These are phyloP conservation scores for Pangasius mekongensis DNA, from an alignment of 2,797 vertebrate species.

Conservation along the genomic window DNA sequence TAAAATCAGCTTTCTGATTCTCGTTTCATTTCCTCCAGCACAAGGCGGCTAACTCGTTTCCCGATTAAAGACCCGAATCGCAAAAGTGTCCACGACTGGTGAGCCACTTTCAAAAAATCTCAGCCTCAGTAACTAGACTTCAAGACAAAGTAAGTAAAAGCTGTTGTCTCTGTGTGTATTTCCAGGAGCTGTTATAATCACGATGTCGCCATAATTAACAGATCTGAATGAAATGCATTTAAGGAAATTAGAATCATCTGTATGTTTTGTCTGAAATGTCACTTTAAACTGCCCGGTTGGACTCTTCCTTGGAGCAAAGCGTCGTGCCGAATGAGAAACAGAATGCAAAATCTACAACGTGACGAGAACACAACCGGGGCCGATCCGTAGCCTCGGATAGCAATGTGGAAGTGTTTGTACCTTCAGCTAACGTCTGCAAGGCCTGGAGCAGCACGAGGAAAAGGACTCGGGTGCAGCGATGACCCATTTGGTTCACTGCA, in stretches of 20 bases:
- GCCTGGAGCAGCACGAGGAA: conserved; percentile 74
- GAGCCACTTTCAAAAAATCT: no score
- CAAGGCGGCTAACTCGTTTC: no score
- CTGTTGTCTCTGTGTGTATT: neutral
- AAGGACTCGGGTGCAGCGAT: conserved; percentile 69
- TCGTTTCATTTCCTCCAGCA: no score
- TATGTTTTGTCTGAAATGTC: neutral
- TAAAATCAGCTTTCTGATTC: neutral
- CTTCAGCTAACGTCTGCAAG: conserved; percentile 71
- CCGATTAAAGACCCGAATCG: no score
- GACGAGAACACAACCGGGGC: neutral
- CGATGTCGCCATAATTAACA: neutral
- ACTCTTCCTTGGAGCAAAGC: neutral
- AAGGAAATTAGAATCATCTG: neutral
- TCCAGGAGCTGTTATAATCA: neutral
- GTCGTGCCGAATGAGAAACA: neutral
- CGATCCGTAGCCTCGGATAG: no score
- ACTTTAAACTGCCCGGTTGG: neutral
- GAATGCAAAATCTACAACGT: neutral
- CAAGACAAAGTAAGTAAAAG: neutral
- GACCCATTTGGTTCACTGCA: conserved; percentile 79
- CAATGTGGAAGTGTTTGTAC: conserved; percentile 58
- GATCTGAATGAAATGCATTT: neutral
- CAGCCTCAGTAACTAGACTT: neutral
- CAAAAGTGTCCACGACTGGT: no score